Percentiles rank a stretch among this genome's conserved stretches.
Evolutionary conservation across 2,113 vertebrate species (phyloP).

Genomic region (Vireo altiloquus): DNA sequence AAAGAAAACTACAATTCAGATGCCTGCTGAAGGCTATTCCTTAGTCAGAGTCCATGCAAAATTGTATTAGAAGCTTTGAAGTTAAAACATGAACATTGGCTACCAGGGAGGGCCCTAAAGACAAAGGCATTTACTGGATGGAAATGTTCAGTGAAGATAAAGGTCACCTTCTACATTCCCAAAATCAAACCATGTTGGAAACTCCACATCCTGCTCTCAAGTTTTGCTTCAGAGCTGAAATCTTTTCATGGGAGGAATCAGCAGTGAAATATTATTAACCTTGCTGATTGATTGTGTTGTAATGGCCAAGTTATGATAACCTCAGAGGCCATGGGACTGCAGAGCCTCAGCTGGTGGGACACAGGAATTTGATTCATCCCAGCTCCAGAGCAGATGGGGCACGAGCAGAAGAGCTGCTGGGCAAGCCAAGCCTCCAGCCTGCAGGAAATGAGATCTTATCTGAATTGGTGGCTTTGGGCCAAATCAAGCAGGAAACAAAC

Average conservation of each 20-base stretch:
- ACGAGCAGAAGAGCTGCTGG: background rate
- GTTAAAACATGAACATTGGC: background rate
- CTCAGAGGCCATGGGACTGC: background rate
- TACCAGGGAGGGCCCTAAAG: constrained; percentile 15
- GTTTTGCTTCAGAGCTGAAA: background rate
- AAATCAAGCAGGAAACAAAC: constrained; percentile 32
- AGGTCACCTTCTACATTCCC: constrained; percentile 4
- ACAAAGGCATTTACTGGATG: constrained; percentile 27
- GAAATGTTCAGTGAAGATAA: constrained; percentile 35
- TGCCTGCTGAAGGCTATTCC: constrained; percentile 34
- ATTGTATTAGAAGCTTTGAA: constrained; percentile 34
- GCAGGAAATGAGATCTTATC: constrained; percentile 22
- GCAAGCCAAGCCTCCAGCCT: background rate
- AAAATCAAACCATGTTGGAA: background rate
- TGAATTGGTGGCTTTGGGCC: background rate
- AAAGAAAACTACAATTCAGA: background rate
- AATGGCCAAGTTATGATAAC: background rate
- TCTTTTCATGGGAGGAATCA: background rate
- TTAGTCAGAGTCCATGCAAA: constrained; percentile 36
- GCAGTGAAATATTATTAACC: background rate
- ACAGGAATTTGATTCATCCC: background rate
- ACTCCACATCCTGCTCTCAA: background rate
- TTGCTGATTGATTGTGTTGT: background rate
- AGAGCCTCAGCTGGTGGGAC: background rate
- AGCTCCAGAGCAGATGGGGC: background rate